Evolutionary conservation across 23 tunicate genomes (phyloP).

Genomic region (Trididemnum clinides): DNA sequence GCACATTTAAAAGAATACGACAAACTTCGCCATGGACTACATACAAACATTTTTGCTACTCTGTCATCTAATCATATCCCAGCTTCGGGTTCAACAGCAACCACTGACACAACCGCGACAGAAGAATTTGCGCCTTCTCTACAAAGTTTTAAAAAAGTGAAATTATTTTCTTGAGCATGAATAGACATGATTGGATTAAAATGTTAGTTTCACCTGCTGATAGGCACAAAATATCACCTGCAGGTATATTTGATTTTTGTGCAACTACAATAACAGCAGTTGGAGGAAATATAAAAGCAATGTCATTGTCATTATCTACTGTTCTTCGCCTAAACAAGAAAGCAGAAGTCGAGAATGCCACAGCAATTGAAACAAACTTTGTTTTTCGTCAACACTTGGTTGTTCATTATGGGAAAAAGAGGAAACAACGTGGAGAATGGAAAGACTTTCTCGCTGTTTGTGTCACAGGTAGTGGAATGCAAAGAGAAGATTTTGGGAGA

Average conservation of each 20-base stretch:
- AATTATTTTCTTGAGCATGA: too few species aligned
- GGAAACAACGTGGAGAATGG: background rate
- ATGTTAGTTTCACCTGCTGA: background rate
- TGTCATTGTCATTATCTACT: background rate
- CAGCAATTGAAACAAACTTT: background rate
- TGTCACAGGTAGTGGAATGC: background rate
- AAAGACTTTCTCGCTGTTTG: background rate
- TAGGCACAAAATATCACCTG: background rate
- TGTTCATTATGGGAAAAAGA: background rate
- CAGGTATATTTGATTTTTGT: slow-evolving; percentile 1
- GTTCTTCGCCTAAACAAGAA: background rate
- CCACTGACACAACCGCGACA: too few species aligned
- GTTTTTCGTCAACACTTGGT: background rate
- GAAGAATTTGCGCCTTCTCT: too few species aligned
- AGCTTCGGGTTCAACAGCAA: too few species aligned
- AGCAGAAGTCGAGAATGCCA: background rate
- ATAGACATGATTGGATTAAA: background rate
- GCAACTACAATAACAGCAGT: background rate
- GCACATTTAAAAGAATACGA: background rate
- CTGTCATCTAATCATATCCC: too few species aligned
- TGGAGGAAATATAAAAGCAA: background rate
- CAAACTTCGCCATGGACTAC: too few species aligned
- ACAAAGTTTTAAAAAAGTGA: too few species aligned
- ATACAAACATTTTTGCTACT: too few species aligned
- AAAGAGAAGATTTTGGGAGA: background rate